Evolutionary conservation across 92 coral and sea anemone genomes (phyloP), one percentile per base, ranked within the genome.

Genomic region (Actinostola sp.): DNA sequence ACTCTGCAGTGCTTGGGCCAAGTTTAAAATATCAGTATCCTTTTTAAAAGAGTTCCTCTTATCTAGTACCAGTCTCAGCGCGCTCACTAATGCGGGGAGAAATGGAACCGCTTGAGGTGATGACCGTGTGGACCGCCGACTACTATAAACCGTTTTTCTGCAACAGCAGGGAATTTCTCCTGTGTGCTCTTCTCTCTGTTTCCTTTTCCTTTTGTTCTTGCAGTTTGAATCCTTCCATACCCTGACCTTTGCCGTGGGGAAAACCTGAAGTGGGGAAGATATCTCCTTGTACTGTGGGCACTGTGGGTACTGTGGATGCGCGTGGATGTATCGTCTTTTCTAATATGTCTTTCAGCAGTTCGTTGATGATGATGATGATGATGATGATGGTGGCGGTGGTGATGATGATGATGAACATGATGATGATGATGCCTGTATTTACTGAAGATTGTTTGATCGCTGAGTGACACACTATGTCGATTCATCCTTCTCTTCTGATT

Each of bases 1-100:
- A 76, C 70, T 85, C 43, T 71, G 87, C 8, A 91, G 83, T 32
- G 89, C 97, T 31, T 67, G 70, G 8, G 97, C 97, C 49, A 91
- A 71, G 19, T 87, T 63, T 15, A 91, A 61, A 15, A 92, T 92
- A 29, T 85, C 83, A 1, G 92, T 69, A 30, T 87, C 97, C 46
- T 91, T 77, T 36, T 83, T 84, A 66, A 91, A 91, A 43, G 82
- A 85, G 36, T 91, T 91, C 34, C 66, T 84, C 27, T 88, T 77
- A 52, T 91, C 75, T n/a, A 91, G 50, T 5, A 91, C 62, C 42
- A 91, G 78, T 13, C 66, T 82, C 16, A 91, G 45, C 61, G 97
- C 97, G 61, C 76, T 87, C 20, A 91, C 59, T 23, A 91, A 65
- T 21, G 88, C 86, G 75, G 87, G 0, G 97, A 79, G 20, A 87